Evolutionary conservation across 2,888 invertebrate genomes (phyloP), one percentile per base, ranked within the genome.

Genomic region (Cheilosia variabilis): DNA sequence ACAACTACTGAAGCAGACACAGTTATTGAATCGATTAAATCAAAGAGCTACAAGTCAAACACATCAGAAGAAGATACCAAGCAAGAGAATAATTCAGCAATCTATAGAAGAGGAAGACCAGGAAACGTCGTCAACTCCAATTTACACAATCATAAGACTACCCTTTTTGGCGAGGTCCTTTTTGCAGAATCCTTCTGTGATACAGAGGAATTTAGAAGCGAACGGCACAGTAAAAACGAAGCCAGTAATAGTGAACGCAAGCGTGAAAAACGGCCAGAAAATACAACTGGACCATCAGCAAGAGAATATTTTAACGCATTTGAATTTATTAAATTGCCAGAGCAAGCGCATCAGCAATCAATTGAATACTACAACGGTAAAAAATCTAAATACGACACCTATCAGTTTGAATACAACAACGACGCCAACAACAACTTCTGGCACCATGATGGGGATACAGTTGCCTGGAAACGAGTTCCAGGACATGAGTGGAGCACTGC

Each of bases 121-220:
- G 37, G 71, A 79, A 60, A 57, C 58, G 19, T n/a, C 62, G 24
- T 10, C 27, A 19, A 77, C 57, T 27, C 86, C 80, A 47, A 57
- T 77, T 52, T 86, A 86, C 27, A 27, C 60, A 81, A 81, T 86
- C 7, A 76, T 86, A 77, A 86, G 86, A 41, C 72, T 86, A 50
- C 86, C 86, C 86, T 86, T 86, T 86, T 86, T 86, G 76, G 62
- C 80, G 27, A 81, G 86, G 86, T 77, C 86, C 50, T 62, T 63
- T 66, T 45, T 68, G 22, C 76, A 76, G 10, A 62, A 22, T 43
- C 47, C 76, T 63, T 76, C 50, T 37, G 34, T 77, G 45, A 80
- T 63, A 66, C 66, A 81, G 47, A 57, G 19, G 37, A 60, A 71
- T 31, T 52, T 27, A 43, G 73, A 65, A 34, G 65, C 66, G 71